Conservation (phyloP, 2,888 invertebrate species). For the Lepidocyrtoides sp. region DNA sequence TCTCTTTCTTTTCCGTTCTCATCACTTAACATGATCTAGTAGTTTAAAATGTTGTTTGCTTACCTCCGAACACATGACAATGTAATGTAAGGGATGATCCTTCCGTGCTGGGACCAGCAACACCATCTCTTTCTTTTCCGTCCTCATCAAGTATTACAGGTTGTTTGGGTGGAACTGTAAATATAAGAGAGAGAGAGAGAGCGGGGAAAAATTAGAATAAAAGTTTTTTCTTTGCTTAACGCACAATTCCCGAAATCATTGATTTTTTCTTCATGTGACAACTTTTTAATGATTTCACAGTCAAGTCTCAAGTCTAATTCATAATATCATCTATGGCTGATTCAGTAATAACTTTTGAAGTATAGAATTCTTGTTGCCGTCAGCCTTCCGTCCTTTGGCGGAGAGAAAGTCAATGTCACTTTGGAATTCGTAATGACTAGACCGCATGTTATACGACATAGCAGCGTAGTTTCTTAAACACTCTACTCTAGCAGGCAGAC, state of each 20-base stretch:
- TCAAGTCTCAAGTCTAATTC: conserved; percentile 7
- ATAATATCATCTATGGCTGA: conserved; percentile 37
- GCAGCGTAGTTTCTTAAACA: neutral
- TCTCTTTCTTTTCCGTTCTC: conserved; percentile 94
- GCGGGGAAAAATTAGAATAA: neutral
- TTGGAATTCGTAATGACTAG: conserved; percentile 53
- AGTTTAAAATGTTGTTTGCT: too few species aligned
- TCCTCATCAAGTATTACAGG: conserved; percentile 94
- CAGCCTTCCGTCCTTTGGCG: too few species aligned
- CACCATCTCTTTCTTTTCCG: conserved; percentile 93
- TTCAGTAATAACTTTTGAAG: too few species aligned
- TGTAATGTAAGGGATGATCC: conserved; percentile 94
- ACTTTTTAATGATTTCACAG: neutral
- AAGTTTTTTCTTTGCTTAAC: neutral
- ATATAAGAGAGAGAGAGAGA: too few species aligned
- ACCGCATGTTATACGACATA: neutral
- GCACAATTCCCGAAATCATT: neutral
- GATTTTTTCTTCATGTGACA: neutral
- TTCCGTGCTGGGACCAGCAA: conserved; percentile 95
- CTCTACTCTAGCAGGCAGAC: neutral
- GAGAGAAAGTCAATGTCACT: conserved; percentile 32
- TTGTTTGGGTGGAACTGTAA: conserved; percentile 94
- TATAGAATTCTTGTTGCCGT: too few species aligned
- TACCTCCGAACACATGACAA: conserved; percentile 95
- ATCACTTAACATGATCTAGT: too few species aligned